A percentile compares a stretch with the other conserved stretches of the same genome.
Evolutionary conservation across 2,797 vertebrate genomes (phyloP).

Genomic region (Gobio occitaniae): DNA sequence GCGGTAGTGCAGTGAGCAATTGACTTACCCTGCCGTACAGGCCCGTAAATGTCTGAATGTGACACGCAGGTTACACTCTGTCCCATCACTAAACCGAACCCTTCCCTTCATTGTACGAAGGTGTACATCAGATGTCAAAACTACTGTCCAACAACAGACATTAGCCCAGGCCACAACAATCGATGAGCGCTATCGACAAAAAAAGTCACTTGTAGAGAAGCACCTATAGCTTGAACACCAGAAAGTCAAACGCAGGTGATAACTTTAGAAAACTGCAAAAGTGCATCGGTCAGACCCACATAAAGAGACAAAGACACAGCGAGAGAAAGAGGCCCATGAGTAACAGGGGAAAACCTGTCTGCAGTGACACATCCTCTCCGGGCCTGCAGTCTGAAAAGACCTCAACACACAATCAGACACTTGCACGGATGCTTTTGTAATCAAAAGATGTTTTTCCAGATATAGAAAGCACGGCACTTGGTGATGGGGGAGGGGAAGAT

Average conservation of each 20-base stretch:
- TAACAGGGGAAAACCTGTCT: conserved; percentile 68
- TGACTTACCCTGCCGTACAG: conserved; percentile 14
- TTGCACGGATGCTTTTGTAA: conserved; percentile 50
- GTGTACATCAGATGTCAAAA: not conserved
- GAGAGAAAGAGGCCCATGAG: conserved; percentile 57
- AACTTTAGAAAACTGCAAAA: conserved; percentile 43
- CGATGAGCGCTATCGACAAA: not conserved
- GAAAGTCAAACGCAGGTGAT: conserved; percentile 20
- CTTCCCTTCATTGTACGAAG: not conserved
- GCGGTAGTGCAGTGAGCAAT: not conserved
- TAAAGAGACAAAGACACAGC: conserved; percentile 27
- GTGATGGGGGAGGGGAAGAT: conserved; percentile 28
- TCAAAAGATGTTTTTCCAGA: conserved; percentile 61
- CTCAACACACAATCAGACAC: conserved; percentile 49
- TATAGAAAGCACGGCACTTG: conserved; percentile 4
- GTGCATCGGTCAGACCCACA: conserved; percentile 39
- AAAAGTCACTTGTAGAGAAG: conserved; percentile 32
- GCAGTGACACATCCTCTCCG: conserved; percentile 70
- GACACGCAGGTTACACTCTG: not conserved
- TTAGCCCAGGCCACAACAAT: not conserved
- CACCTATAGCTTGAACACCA: conserved; percentile 13
- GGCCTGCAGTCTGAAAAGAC: conserved; percentile 50
- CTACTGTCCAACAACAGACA: not conserved
- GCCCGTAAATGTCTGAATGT: not conserved
- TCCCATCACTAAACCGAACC: not conserved